Evolutionary conservation across 2,113 vertebrate genomes (phyloP).

Genomic region (Gallinago media): DNA sequence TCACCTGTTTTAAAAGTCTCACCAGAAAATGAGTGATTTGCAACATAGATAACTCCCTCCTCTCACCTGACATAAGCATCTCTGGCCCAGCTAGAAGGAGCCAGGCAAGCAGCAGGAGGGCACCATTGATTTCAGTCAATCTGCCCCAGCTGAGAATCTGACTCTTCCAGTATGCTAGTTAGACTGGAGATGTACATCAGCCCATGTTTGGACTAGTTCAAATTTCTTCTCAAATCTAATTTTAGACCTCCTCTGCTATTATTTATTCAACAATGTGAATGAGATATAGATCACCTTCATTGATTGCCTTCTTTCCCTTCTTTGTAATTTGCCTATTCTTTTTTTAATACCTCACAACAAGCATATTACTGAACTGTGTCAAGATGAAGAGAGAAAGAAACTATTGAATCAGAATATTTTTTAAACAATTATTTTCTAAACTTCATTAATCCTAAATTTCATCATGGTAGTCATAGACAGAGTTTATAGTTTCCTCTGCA

Average conservation of each 20-base stretch:
- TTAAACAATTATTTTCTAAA: neutral
- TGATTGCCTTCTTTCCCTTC: neutral
- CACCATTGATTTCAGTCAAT: neutral
- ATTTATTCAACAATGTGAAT: constrained; percentile 67
- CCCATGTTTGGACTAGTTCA: neutral
- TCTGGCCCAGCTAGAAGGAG: neutral
- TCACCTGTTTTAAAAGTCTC: neutral
- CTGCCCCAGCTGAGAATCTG: neutral
- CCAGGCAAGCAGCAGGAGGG: neutral
- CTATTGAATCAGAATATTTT: neutral
- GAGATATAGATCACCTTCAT: constrained; percentile 13
- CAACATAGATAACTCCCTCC: accelerated
- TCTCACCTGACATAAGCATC: neutral
- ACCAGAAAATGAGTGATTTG: neutral
- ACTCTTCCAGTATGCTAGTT: neutral
- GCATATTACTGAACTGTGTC: neutral
- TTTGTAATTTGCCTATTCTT: neutral
- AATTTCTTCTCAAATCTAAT: constrained; percentile 45
- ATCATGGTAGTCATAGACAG: neutral
- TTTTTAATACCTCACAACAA: neutral
- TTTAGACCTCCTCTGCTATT: constrained; percentile 41
- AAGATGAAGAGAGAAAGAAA: neutral
- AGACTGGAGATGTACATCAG: neutral
- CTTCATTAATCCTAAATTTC: neutral
- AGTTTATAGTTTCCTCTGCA: neutral